Evolutionary conservation across 2,797 vertebrate genomes (phyloP).

Genomic region (Pteronotus mesoamericanus): DNA sequence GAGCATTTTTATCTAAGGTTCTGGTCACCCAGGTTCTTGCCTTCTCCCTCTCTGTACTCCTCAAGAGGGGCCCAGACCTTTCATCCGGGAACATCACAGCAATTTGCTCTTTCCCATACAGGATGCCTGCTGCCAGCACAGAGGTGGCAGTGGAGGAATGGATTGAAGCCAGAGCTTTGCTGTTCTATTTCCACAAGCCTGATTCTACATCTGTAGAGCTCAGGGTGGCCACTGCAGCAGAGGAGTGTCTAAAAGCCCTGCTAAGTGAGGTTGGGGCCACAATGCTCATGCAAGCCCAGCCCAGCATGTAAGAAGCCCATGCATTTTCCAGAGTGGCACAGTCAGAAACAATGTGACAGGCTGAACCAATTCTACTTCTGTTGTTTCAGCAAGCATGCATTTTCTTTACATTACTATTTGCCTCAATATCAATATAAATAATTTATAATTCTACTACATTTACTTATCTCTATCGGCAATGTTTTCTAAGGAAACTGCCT

Average conservation of each 20-base stretch:
- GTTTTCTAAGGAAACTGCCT: neutral
- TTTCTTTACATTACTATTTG: neutral
- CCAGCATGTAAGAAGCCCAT: neutral
- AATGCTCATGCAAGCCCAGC: fast-evolving
- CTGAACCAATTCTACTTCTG: neutral
- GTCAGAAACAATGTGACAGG: neutral
- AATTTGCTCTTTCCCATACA: fast-evolving
- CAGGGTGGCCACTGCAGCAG: fast-evolving
- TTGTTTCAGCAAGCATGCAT: neutral
- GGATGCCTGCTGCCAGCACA: neutral
- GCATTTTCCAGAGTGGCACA: fast-evolving
- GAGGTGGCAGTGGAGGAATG: conserved; percentile 40
- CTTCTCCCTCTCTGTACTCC: fast-evolving
- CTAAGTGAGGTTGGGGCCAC: fast-evolving
- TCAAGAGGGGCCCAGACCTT: neutral
- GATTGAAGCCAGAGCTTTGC: neutral
- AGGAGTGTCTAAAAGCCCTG: fast-evolving
- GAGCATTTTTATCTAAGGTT: neutral
- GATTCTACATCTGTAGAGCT: neutral
- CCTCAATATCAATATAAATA: neutral
- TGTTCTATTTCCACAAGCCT: neutral
- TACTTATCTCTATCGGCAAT: neutral
- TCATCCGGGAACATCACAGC: fast-evolving
- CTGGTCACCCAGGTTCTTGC: fast-evolving
- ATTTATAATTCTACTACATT: neutral